A percentile compares a stretch with the other conserved stretches of the same genome.
Conservation (phyloP, 1,140 invertebrate species). For the Caerostris extrusa region DNA sequence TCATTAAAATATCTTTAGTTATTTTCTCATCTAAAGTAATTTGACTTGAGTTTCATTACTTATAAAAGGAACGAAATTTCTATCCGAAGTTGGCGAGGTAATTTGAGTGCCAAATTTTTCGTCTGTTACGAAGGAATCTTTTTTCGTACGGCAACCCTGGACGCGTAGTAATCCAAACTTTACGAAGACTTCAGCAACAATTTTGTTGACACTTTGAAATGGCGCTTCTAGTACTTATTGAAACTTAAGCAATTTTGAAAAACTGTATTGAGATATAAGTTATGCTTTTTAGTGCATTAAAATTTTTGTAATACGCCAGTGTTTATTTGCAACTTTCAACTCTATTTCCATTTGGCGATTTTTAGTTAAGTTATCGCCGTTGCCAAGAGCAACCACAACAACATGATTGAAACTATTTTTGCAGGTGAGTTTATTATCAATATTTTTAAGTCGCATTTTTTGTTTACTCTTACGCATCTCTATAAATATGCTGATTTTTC, state of each 20-base stretch:
- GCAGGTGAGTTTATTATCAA: conserved; percentile 17
- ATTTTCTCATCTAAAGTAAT: no score
- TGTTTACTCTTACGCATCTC: no score
- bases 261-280: neutral
- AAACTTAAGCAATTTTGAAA: neutral
- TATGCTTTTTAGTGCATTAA: neutral
- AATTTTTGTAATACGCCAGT: neutral
- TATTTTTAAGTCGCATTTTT: no score
- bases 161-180: conserved; percentile 63
- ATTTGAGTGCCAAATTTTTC: neutral
- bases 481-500: no score
- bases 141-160: conserved; percentile 45
- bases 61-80: neutral
- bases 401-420: conserved; percentile 13
- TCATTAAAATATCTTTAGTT: no score
- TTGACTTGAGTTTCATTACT: no score
- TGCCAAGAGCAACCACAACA: conserved; percentile 66
- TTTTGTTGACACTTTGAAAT: conserved; percentile 57
- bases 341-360: conserved; percentile 43
- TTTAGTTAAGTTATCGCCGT: conserved; percentile 29
- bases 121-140: conserved; percentile 37
- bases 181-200: conserved; percentile 12
- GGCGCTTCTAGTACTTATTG: neutral
- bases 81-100: neutral
- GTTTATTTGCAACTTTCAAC: neutral